Conservation (phyloP, 2,113 vertebrate species). For the Chloropsis hardwickii region DNA sequence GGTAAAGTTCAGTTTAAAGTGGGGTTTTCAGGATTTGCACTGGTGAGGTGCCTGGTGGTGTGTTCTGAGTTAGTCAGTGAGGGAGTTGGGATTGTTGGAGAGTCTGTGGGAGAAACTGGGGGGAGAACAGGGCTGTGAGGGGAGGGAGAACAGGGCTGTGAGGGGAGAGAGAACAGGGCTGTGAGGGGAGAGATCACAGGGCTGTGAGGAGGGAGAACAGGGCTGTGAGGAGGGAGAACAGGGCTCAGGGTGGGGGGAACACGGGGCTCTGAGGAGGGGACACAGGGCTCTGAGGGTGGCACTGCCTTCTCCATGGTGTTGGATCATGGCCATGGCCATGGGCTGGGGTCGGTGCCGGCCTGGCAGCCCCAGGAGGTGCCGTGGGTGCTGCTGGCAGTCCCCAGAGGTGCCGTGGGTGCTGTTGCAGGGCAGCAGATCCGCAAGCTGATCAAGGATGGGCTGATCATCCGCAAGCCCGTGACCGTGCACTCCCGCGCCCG, state of each 20-base stretch:
- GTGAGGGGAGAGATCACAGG: too few species aligned
- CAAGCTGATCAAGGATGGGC: constrained; percentile 95
- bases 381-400: accelerated
- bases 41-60: accelerated
- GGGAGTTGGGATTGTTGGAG: accelerated
- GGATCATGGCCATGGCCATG: accelerated
- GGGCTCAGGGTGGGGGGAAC: too few species aligned
- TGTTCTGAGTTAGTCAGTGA: accelerated
- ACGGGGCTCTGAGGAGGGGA: accelerated
- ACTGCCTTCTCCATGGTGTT: accelerated
- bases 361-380: accelerated
- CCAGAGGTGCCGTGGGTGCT: accelerated
- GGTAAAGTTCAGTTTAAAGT: accelerated
- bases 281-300: background rate
- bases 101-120: accelerated
- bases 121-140: too few species aligned
- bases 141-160: too few species aligned
- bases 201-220: background rate
- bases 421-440: constrained; percentile 92
- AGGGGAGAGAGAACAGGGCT: too few species aligned
- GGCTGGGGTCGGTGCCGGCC: accelerated
- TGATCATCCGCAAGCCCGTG: constrained; percentile 96
- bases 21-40: accelerated
- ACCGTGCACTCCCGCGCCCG: constrained; percentile 95
- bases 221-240: too few species aligned